Base-by-base conservation (phyloP, 92 coral and sea anemone species). In the Parazoanthus atlanticus region DNA sequence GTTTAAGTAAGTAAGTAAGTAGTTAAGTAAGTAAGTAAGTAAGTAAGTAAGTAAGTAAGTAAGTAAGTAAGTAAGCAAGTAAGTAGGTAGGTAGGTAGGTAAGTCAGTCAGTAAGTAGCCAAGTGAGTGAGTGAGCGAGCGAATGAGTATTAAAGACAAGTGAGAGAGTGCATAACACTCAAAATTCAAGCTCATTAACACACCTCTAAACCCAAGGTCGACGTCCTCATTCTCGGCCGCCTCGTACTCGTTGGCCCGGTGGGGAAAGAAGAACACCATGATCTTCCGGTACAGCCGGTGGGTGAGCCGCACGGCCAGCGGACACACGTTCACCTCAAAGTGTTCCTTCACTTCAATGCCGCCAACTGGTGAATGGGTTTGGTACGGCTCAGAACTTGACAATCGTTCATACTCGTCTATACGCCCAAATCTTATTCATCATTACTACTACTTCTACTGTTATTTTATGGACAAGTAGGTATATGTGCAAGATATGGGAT, bases 281-380 rank as follows among this genome's bases (percentile, higher is more conserved):
- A 95, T 91, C 83, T 95, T 91, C 71, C 91, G 92, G 90, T 93
- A 97, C 88, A 97, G 86, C 72, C 96, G 94, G 82, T 95, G 85
- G 9, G 99, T 94, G 46, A 97, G 93, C 23, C 95, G 94, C 15
- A 97, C 99, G 58, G 96, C 91, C 90, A 97, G 92, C 82, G 99
- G 99, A 89, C 99, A 97, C 30, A 97, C 95, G 93, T 97, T 97
- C 61, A 97, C 96, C 87, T 97, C 99, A 65, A 97, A 93, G 72
- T 97, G 99, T 61, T 97, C 99, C 80, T 97, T 97, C 79, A 97
- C 98, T 74, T 96, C 99, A 29, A 97, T 97, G 11, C 99, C 99
- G 33, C 98, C 99, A 77, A 97, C 99, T 97, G 90, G 6, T 11
- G 58, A 32, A 54, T 19, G 36, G 41, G 77, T 69, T 43, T 9